A percentile compares a stretch with the other conserved stretches of the same genome.
Evolutionary conservation across 2,888 invertebrate genomes (phyloP).

Genomic region (Dryocosmus kuriphilus): DNA sequence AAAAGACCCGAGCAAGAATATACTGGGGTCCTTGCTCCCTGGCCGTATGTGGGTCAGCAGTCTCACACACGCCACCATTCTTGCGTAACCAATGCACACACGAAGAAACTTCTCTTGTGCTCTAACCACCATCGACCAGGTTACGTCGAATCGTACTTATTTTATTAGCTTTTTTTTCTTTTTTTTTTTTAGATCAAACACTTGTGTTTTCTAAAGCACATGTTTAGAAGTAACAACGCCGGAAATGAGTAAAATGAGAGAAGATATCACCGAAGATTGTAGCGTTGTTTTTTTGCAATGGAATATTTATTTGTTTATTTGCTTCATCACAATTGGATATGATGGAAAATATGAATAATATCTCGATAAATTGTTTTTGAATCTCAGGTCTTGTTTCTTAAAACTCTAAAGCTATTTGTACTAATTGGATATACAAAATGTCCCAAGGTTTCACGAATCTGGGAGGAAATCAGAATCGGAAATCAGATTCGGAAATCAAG

Average conservation of each 20-base stretch:
- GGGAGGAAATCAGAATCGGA: not conserved
- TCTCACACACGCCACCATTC: conserved; percentile 77
- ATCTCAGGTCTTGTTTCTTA: no score
- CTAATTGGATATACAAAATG: no score
- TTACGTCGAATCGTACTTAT: conserved; percentile 8
- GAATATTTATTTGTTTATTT: not conserved
- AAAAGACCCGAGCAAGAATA: conserved; percentile 52
- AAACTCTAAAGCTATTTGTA: no score
- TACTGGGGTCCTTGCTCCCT: conserved; percentile 76
- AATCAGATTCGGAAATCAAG: not conserved
- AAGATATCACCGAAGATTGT: not conserved
- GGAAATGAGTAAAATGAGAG: not conserved
- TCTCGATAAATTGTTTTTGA: no score
- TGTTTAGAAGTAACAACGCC: not conserved
- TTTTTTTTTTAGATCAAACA: conserved; percentile 1
- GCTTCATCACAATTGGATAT: not conserved
- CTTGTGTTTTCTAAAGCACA: not conserved
- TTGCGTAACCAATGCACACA: conserved; percentile 76
- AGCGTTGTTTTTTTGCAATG: not conserved
- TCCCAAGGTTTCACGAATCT: no score
- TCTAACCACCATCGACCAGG: conserved; percentile 26
- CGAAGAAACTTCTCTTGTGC: conserved; percentile 19
- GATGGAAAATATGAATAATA: not conserved
- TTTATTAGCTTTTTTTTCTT: conserved; percentile 23
- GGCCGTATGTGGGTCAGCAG: conserved; percentile 77